Evolutionary conservation across 1,140 invertebrate species (phyloP).

Genomic region (Drosophila punjabiensis): DNA sequence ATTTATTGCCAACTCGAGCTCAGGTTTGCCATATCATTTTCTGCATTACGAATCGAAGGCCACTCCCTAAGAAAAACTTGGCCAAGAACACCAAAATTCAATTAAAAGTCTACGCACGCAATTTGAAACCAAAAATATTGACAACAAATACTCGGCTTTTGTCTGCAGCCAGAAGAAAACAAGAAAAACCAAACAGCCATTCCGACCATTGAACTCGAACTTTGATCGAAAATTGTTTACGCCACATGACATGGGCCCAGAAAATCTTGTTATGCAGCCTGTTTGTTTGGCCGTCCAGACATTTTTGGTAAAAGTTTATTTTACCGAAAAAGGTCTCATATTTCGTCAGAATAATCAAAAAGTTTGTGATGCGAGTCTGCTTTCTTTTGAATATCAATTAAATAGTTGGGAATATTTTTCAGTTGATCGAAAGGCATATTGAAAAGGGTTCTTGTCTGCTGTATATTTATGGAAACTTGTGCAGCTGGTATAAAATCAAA

Average conservation of each 20-base stretch:
- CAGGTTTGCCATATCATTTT: conserved; percentile 11
- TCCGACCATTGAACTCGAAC: conserved; percentile 47
- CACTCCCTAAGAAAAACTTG: conserved; percentile 30
- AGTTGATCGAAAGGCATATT: conserved; percentile 2
- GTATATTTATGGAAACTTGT: background rate
- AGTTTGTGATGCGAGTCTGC: background rate
- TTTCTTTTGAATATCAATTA: conserved; percentile 18
- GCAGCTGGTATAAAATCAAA: background rate
- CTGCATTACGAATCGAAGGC: conserved; percentile 36
- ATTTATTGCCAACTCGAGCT: conserved; percentile 35
- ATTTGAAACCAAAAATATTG: conserved; percentile 67
- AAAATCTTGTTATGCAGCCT: conserved; percentile 33
- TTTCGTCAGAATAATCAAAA: conserved; percentile 34
- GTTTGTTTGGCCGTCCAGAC: background rate
- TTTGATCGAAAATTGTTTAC: conserved; percentile 37
- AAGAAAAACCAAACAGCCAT: conserved; percentile 21
- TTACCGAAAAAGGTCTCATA: conserved; percentile 17
- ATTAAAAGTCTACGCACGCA: conserved; percentile 78
- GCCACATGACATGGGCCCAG: conserved; percentile 38
- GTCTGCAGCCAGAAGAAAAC: conserved; percentile 40
- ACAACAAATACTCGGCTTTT: conserved; percentile 32
- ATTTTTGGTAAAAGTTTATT: conserved; percentile 27
- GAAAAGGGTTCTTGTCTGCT: background rate
- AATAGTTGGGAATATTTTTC: conserved; percentile 1
- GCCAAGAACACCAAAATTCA: conserved; percentile 60